Percentiles rank a stretch among this genome's conserved stretches.
Evolutionary conservation across 1,140 invertebrate genomes (phyloP).

Genomic region (Brachionus rotundiformis): DNA sequence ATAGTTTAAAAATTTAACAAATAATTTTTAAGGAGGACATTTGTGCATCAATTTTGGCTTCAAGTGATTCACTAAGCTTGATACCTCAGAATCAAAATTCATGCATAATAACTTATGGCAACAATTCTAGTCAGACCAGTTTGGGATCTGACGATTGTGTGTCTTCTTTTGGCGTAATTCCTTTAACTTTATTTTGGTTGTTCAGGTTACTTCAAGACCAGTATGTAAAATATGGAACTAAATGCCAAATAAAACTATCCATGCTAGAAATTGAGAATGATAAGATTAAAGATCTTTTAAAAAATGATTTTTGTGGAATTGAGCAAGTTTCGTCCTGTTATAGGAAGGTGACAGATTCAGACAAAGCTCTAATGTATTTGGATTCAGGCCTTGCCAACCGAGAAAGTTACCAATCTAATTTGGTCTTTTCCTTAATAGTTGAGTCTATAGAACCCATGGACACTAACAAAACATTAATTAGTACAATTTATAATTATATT

Average conservation of each 20-base stretch:
- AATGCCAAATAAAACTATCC: not conserved
- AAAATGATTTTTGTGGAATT: not conserved
- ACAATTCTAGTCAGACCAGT: not conserved
- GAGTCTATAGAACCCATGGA: not conserved
- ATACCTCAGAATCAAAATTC: not conserved
- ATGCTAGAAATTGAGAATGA: not conserved
- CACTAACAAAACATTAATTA: not conserved
- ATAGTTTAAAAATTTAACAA: not conserved
- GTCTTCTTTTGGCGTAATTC: not conserved
- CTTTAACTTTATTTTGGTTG: constrained; percentile 1
- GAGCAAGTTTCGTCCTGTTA: not conserved
- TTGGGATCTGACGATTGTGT: constrained; percentile 4
- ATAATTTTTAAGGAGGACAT: not conserved
- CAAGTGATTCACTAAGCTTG: not conserved
- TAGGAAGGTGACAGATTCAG: not conserved
- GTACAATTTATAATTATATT: not conserved
- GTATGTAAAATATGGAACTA: not conserved
- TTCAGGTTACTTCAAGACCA: constrained; percentile 25
- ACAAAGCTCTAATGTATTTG: not conserved
- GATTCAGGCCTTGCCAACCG: not conserved
- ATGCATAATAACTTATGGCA: not conserved
- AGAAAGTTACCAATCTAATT: not conserved
- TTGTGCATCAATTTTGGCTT: not conserved
- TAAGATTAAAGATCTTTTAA: not conserved
- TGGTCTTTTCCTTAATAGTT: not conserved